Evolutionary conservation across 2,797 vertebrate genomes (phyloP), one percentile per base, ranked within the genome.

Genomic region (Myioborus melanocephalus): DNA sequence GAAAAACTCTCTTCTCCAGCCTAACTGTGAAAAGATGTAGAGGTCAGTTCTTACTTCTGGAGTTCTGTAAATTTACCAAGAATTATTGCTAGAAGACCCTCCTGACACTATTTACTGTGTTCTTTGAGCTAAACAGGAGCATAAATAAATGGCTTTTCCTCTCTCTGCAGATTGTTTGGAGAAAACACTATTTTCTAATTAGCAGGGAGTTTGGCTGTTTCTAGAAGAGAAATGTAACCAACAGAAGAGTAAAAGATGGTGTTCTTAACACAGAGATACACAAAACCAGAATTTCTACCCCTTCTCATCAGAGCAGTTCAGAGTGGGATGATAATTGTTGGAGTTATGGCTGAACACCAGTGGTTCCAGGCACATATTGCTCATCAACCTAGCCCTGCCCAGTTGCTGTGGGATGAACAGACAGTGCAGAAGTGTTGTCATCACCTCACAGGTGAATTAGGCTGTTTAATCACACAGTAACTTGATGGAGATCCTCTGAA

Each of bases 331-430:
- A 53, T 52, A 65, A 63, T 77, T 23, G 19, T 10, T 53, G 19
- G 49, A 72, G 23, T 5, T 87, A n/a, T 72, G 30, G 19, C 44
- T 88, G 65, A 55, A 32, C 21, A 71, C 9, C 11, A 35, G 2
- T 72, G 57, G 26, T 52, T 88, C 59, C 59, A 63, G 83, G n/a
- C 57, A 80, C 5, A 59, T n/a, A 43, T 8, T 55, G 49, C 32
- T 89, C 57, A 71, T 50, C 50, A 75, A 0, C 39, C 22, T 39
- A 44, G 70, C 63, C 43, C 39, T 84, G 55, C 28, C 20, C 61
- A 22, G 0, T 65, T 79, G 50, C 73, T 27, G 14, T 28, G 61
- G 49, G 70, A 34, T 2, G 14, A 50, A 21, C 0, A 2, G 39
- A 55, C 9, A 56, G 23, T 30, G 22, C 56, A 83, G 39, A 77